These are phyloP conservation scores for Mechanitis messenoides DNA, from an alignment of 2,888 invertebrate genomes.

Conservation along the genomic window DNA sequence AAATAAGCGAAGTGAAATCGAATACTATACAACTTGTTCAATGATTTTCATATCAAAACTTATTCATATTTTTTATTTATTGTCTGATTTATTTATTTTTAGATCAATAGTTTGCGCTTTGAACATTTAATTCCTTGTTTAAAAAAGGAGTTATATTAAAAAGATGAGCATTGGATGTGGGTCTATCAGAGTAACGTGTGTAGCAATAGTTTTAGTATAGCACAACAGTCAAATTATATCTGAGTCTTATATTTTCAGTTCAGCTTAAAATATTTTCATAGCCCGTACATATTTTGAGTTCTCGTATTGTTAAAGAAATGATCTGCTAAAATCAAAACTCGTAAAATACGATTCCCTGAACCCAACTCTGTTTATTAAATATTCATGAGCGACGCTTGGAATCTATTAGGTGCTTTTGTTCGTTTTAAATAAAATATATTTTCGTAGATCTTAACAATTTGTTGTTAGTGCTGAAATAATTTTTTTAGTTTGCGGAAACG, in stretches of 20 bases:
- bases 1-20: neutral
- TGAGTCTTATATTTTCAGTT: neutral
- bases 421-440: slow-evolving; percentile 10
- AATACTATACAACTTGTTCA: neutral
- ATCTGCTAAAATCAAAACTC: neutral
- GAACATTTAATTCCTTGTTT: too few relatives aligned
- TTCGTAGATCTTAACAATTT: slow-evolving; percentile 7
- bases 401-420: slow-evolving; percentile 13
- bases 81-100: neutral
- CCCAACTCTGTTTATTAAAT: slow-evolving; percentile 9
- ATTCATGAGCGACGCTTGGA: slow-evolving; percentile 11
- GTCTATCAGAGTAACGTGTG: too few relatives aligned
- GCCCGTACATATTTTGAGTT: neutral
- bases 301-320: neutral
- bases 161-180: too few relatives aligned
- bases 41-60: slow-evolving; percentile 1
- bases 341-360: slow-evolving; percentile 10
- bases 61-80: neutral
- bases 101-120: too few relatives aligned
- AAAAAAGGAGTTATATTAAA: too few relatives aligned
- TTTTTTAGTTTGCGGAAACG: neutral
- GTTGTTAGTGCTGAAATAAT: neutral
- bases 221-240: too few relatives aligned
- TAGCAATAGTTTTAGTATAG: too few relatives aligned
- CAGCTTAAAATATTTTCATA: too few relatives aligned